A percentile compares a stretch with the other conserved stretches of the same genome.
phyloP scores from a whole-genome alignment of 1,140 invertebrate species.

The Pristionchus pacificus region DNA sequence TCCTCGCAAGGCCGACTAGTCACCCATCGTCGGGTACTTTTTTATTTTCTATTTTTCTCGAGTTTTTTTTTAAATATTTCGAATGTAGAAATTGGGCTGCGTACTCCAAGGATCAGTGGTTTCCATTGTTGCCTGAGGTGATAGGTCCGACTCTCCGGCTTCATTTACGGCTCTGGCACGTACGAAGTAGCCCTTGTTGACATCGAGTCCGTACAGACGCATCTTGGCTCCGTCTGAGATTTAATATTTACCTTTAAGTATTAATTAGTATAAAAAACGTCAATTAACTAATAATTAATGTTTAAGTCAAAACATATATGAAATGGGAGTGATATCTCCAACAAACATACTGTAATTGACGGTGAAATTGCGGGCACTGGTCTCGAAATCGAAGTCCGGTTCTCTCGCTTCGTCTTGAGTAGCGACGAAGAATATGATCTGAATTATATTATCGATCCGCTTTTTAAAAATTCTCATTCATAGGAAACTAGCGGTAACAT shows the following conservation, averaged over 20 bases:
- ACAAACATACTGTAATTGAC: not conserved
- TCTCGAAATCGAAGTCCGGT: not conserved
- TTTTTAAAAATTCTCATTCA: too few species aligned
- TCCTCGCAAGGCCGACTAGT: not conserved
- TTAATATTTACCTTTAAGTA: too few species aligned
- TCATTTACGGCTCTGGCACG: conserved; percentile 27
- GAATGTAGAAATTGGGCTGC: not conserved
- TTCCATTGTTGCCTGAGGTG: conserved; percentile 14
- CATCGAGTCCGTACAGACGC: conserved; percentile 3
- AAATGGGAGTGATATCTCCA: not conserved
- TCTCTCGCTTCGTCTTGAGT: not conserved
- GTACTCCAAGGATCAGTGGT: conserved; percentile 26
- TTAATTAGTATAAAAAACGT: too few species aligned
- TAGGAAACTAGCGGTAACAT: too few species aligned
- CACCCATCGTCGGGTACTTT: too few species aligned
- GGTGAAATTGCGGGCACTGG: not conserved
- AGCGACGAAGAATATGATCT: not conserved
- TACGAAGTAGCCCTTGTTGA: conserved; percentile 22
- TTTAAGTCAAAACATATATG: too few species aligned
- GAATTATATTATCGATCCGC: not conserved
- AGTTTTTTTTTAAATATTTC: too few species aligned
- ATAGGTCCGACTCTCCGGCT: conserved; percentile 25
- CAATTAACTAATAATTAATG: too few species aligned
- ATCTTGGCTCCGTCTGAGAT: not conserved
- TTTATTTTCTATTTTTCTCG: too few species aligned